A percentile compares a stretch with the other conserved stretches of the same genome.
These are phyloP conservation scores for Sympetrum striolatum DNA, from an alignment of 2,888 invertebrate species.

Conservation along the genomic window DNA sequence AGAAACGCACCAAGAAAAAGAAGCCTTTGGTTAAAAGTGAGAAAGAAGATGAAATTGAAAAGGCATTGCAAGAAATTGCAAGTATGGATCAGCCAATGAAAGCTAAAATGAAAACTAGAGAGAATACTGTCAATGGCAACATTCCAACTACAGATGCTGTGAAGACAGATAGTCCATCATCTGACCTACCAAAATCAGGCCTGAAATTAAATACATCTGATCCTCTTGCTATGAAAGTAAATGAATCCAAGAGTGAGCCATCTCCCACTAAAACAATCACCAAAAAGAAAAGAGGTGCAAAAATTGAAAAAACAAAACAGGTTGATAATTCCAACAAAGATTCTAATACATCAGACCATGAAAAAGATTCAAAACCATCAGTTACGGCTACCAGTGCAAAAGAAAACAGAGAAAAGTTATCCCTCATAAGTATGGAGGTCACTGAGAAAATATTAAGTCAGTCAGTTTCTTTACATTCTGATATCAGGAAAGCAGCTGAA, in stretches of 20 bases:
- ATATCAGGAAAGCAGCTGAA: not conserved
- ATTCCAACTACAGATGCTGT: not conserved
- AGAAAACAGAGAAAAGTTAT: not conserved
- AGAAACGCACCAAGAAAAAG: slow-evolving; percentile 52
- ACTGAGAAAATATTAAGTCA: not conserved
- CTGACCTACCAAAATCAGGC: not conserved
- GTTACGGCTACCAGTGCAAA: not conserved
- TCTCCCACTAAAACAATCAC: not conserved
- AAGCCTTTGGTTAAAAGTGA: slow-evolving; percentile 49
- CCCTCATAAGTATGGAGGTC: not conserved
- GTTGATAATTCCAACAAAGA: not conserved
- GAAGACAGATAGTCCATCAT: not conserved
- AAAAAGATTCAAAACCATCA: not conserved
- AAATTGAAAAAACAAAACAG: not conserved
- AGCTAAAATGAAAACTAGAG: not conserved
- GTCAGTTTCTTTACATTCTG: not conserved
- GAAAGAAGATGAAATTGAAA: slow-evolving; percentile 60
- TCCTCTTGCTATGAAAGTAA: not conserved
- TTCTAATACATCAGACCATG: not conserved
- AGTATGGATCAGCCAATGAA: slow-evolving; percentile 53
- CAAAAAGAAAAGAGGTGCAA: not conserved
- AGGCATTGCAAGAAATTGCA: slow-evolving; percentile 60
- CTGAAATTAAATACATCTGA: not conserved
- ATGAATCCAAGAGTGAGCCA: not conserved
- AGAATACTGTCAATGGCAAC: not conserved